Evolutionary conservation across 2,113 vertebrate species (phyloP).

Genomic region (Calonectris borealis): DNA sequence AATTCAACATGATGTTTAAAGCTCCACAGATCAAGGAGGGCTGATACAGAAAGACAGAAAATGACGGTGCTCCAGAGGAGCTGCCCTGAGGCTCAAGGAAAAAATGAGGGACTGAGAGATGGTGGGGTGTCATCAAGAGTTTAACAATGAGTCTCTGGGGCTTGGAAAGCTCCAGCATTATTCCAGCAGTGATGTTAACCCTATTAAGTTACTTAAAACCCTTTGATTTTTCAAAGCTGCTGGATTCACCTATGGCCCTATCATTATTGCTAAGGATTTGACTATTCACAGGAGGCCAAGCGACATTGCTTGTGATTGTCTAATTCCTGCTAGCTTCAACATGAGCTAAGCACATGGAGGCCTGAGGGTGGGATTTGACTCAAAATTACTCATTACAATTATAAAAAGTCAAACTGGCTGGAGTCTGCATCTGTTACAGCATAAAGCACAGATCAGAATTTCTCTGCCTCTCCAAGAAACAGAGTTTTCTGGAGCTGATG

Average conservation of each 20-base stretch:
- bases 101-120: conserved; percentile 20
- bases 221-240: conserved; percentile 58
- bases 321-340: neutral
- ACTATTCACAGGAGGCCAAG: conserved; percentile 18
- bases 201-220: conserved; percentile 63
- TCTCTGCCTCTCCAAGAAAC: neutral
- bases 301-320: neutral
- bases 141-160: conserved; percentile 41
- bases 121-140: conserved; percentile 2
- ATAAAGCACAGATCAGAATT: neutral
- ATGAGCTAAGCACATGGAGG: neutral
- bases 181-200: conserved; percentile 57
- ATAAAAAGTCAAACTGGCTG: neutral
- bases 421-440: neutral
- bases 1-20: conserved; percentile 52
- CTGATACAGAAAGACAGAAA: conserved; percentile 35
- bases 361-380: conserved; percentile 10
- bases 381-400: neutral
- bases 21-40: conserved; percentile 63
- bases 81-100: conserved; percentile 24
- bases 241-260: conserved; percentile 42
- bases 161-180: conserved; percentile 47
- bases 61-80: neutral
- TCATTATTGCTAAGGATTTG: conserved; percentile 34
- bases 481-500: neutral